Conservation (phyloP, 2,113 vertebrate genomes). For the Eretmochelys imbricata region DNA sequence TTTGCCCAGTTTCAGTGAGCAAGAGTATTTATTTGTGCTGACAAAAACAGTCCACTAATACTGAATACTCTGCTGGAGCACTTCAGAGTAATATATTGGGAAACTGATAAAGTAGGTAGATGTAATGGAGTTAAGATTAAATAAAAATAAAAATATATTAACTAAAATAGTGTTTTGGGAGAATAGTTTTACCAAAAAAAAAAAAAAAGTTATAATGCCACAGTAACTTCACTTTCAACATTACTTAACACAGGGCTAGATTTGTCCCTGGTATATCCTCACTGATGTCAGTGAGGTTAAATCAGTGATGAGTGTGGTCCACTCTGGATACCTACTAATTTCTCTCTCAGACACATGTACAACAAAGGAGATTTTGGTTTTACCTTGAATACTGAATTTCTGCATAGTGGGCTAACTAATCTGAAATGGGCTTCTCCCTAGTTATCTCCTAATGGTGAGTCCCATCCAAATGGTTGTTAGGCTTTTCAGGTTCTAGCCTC, state of each 20-base stretch:
- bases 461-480: background rate
- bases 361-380: background rate
- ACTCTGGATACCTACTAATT: background rate
- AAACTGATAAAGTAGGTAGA: background rate
- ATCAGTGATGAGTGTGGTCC: background rate
- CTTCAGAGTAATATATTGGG: constrained; percentile 17
- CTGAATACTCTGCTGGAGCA: background rate
- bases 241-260: background rate
- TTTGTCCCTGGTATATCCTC: background rate
- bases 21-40: background rate
- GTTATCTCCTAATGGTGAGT: background rate
- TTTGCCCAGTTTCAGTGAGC: constrained; percentile 13
- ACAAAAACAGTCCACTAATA: background rate
- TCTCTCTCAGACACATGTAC: background rate
- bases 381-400: background rate
- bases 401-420: background rate
- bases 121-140: background rate
- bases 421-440: background rate
- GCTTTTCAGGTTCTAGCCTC: background rate
- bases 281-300: background rate
- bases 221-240: background rate
- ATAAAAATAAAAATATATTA: background rate
- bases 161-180: background rate
- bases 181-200: background rate
- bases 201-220: background rate